A percentile compares a stretch with the other conserved stretches of the same genome.
phyloP scores from a whole-genome alignment of 2,113 vertebrate genomes.

The Larimichthys crocea region DNA sequence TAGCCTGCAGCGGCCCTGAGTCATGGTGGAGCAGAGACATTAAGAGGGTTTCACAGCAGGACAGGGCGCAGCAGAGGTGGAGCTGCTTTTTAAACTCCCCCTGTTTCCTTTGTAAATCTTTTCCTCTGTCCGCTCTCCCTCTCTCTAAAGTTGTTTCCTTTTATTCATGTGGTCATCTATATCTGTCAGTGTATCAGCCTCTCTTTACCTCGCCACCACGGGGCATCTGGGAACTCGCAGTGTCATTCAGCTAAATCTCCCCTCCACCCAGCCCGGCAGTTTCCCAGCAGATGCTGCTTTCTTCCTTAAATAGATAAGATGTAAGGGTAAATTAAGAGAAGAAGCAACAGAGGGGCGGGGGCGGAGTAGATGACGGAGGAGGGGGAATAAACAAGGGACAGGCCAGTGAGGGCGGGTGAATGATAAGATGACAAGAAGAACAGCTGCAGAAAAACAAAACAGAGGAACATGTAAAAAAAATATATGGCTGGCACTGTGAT shows the following conservation, averaged over 20 bases:
- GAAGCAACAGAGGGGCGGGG: constrained; percentile 7
- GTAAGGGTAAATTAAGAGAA: constrained; percentile 56
- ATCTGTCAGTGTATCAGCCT: constrained; percentile 34
- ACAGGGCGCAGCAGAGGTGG: constrained; percentile 24
- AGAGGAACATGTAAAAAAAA: constrained; percentile 12
- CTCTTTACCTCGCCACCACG: constrained; percentile 8
- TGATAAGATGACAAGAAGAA: constrained; percentile 5
- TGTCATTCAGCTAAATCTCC: constrained; percentile 56
- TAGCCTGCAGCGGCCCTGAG: not conserved
- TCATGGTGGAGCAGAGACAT: constrained; percentile 28
- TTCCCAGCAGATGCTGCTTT: constrained; percentile 63
- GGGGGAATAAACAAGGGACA: constrained; percentile 42
- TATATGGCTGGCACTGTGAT: not conserved
- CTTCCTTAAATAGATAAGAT: constrained; percentile 71
- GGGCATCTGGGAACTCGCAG: constrained; percentile 54
- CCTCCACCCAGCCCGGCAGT: constrained; percentile 31
- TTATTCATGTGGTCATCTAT: constrained; percentile 11
- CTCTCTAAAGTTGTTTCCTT: constrained; percentile 6
- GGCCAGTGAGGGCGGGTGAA: constrained; percentile 7
- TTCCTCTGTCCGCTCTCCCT: constrained; percentile 1
- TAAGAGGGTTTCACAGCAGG: constrained; percentile 25
- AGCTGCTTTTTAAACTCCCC: not conserved
- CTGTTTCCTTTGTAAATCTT: constrained; percentile 3
- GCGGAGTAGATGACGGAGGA: not conserved
- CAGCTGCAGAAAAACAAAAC: not conserved